Evolutionary conservation across 2,888 invertebrate genomes (phyloP).

Genomic region (Apoderus coryli): DNA sequence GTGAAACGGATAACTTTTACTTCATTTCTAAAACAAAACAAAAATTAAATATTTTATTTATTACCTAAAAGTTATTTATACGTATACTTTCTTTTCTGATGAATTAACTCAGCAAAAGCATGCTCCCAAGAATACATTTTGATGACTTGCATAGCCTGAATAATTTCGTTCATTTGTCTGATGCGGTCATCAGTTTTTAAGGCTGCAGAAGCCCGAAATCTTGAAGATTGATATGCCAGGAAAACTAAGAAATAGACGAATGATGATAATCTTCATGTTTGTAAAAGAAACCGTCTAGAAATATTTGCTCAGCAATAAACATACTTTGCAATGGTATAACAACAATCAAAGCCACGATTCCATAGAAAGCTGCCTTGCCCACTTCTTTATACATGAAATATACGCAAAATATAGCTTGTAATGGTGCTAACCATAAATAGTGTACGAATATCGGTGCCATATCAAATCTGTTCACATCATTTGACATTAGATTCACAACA

Average conservation of each 20-base stretch:
- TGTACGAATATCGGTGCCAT: conserved; percentile 51
- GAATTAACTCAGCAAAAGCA: conserved; percentile 53
- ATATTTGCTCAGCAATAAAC: conserved; percentile 6
- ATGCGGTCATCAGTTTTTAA: conserved; percentile 69
- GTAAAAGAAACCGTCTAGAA: background rate
- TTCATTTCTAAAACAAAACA: conserved; percentile 31
- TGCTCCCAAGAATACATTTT: conserved; percentile 94
- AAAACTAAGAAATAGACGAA: conserved; percentile 31
- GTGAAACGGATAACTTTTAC: conserved; percentile 41
- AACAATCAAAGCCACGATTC: conserved; percentile 37
- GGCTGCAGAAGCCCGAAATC: conserved; percentile 46
- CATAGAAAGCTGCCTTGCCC: conserved; percentile 33
- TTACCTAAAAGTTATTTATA: conserved; percentile 4
- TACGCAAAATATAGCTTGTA: conserved; percentile 45
- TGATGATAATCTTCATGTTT: too few relatives aligned
- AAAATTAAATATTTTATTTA: too few relatives aligned
- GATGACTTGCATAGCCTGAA: conserved; percentile 76
- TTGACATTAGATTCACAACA: conserved; percentile 56
- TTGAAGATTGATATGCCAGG: conserved; percentile 37
- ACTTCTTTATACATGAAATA: conserved; percentile 39
- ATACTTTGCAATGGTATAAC: conserved; percentile 47
- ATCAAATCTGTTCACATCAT: conserved; percentile 63
- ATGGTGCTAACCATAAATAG: conserved; percentile 57
- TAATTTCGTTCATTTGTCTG: conserved; percentile 76
- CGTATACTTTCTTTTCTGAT: conserved; percentile 42